Conservation (phyloP, 2,797 vertebrate species). For the Cossypha polioptera region DNA sequence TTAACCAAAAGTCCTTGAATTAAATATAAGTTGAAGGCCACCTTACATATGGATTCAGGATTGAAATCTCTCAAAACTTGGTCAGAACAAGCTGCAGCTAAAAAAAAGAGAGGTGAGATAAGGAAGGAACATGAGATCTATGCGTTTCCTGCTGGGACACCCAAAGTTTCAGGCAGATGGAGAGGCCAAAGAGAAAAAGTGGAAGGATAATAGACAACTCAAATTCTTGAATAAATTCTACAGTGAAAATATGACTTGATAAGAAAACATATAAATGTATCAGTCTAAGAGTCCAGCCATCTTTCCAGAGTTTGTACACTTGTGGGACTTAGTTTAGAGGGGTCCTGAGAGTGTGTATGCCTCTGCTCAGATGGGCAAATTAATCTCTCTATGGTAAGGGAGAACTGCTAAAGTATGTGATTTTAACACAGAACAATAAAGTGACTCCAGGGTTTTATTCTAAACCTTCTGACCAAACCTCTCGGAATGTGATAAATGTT, state of each 20-base stretch:
- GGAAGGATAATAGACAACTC: background rate
- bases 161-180: background rate
- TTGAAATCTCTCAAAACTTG: background rate
- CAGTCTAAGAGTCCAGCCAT: background rate
- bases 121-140: background rate
- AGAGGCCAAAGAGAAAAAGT: background rate
- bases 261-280: background rate
- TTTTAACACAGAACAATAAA: constrained; percentile 65
- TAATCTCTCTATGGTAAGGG: constrained; percentile 44
- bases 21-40: background rate
- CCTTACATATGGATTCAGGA: background rate
- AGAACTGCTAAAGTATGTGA: constrained; percentile 56
- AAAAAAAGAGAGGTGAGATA: background rate
- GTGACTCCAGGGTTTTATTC: constrained; percentile 55
- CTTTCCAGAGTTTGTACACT: background rate
- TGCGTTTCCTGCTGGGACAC: background rate
- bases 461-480: constrained; percentile 61
- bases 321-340: background rate
- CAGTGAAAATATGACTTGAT: background rate
- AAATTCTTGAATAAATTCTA: background rate
- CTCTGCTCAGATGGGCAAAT: constrained; percentile 49
- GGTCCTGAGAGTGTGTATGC: constrained; percentile 14
- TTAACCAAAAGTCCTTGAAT: background rate
- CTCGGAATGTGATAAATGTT: constrained; percentile 76
- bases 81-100: background rate